phyloP scores from a whole-genome alignment of 1,140 invertebrate species.

The Psilanteris sp. region DNA sequence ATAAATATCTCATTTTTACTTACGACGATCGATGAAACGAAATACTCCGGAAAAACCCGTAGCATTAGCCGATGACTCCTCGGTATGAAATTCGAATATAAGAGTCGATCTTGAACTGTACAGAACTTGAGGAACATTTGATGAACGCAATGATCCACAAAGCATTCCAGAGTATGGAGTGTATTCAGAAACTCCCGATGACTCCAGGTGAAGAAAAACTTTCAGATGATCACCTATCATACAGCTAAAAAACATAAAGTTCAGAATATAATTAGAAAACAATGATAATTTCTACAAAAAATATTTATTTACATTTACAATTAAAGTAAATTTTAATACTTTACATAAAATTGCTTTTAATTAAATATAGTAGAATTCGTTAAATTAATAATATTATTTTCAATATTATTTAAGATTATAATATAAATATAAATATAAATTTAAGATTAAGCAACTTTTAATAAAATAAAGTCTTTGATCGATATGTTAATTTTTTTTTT shows the following conservation, averaged over 20 bases:
- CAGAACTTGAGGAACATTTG: conserved; percentile 86
- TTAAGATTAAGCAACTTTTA: too few relatives aligned
- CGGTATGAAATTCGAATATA: conserved; percentile 89
- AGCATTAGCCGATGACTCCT: conserved; percentile 82
- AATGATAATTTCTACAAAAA: too few relatives aligned
- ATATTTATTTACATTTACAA: too few relatives aligned
- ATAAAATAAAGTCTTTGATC: too few relatives aligned
- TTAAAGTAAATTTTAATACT: too few relatives aligned
- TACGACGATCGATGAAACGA: conserved; percentile 90
- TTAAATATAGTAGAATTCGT: too few relatives aligned
- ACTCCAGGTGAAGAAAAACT: conserved; percentile 87
- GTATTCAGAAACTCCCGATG: conserved; percentile 87
- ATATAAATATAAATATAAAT: too few relatives aligned
- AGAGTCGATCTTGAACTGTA: conserved; percentile 90
- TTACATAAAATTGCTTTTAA: too few relatives aligned
- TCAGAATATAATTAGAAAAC: too few relatives aligned
- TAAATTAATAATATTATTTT: too few relatives aligned
- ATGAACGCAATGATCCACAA: conserved; percentile 84
- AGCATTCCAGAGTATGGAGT: conserved; percentile 87
- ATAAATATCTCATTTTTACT: conserved; percentile 78
- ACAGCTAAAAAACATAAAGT: conserved; percentile 85
- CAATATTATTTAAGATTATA: too few relatives aligned
- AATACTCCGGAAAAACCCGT: conserved; percentile 90
- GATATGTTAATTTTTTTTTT: too few relatives aligned
- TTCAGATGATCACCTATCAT: conserved; percentile 88